phyloP scores from a whole-genome alignment of 2,888 invertebrate species.

The Byasa hedistus region DNA sequence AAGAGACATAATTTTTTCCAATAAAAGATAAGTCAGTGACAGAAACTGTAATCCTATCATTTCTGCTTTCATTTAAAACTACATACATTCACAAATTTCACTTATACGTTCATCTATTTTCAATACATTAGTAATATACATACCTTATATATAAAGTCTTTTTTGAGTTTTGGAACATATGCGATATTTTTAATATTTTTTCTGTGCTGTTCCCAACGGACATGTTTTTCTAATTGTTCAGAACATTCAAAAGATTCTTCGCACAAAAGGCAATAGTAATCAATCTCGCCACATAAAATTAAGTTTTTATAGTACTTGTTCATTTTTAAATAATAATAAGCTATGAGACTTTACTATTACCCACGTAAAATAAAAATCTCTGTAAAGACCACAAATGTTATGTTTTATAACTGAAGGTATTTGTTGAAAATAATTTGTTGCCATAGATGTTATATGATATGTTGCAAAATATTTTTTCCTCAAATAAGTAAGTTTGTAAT shows the following conservation, averaged over 20 bases:
- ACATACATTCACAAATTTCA: no score
- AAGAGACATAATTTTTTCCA: background rate
- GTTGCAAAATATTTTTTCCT: no score
- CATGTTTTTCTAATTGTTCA: slow-evolving; percentile 51
- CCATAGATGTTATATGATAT: no score
- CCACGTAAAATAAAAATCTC: background rate
- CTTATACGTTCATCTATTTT: no score
- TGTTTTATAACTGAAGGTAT: background rate
- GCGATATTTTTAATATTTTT: slow-evolving; percentile 42
- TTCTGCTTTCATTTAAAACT: no score
- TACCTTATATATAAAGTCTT: slow-evolving; percentile 54
- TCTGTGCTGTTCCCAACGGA: slow-evolving; percentile 57
- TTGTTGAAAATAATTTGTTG: no score
- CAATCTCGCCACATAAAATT: slow-evolving; percentile 54
- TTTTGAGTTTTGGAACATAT: slow-evolving; percentile 45
- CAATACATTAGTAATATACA: background rate
- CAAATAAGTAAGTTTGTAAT: no score
- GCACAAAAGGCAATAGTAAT: slow-evolving; percentile 56
- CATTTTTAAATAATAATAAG: slow-evolving; percentile 21
- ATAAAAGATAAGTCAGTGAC: no score
- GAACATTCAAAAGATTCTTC: slow-evolving; percentile 44
- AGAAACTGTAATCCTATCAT: no score
- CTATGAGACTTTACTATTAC: background rate
- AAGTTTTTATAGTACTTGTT: slow-evolving; percentile 47
- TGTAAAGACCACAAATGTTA: background rate